Evolutionary conservation across 2,888 invertebrate genomes (phyloP), one percentile per base, ranked within the genome.

Genomic region (Apodemia duryi): DNA sequence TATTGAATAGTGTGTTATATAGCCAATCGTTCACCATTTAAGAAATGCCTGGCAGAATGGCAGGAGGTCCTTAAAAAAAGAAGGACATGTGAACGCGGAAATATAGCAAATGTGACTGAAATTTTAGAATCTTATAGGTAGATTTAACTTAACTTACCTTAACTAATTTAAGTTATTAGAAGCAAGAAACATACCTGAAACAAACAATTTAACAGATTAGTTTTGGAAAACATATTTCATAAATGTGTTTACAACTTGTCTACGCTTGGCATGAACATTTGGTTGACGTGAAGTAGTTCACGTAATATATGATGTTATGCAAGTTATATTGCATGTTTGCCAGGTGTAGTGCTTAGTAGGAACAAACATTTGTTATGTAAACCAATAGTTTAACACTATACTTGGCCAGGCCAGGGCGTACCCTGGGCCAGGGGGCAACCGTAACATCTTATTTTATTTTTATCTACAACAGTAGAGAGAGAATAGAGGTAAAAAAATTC

Each of bases 201-300:
- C 57, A 60, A 60, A 60, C 57, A 60, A 60, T 60, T 60, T 35
- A 9, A 35, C 35, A 60, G 32, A 60, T 60, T 60, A 60, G 57
- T 60, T 54, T 32, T 35, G 57, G 57, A 57, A 57, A 57, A 57
- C 57, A 57, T 57, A 13, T 57, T 28, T 29, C 13, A 57, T 32
- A 32, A 54, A 32, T 57, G 32, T 57, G 57, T 57, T 57, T 57
- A 57, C 57, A 29, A 57, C 29, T 49, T 49, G 46, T 54, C 57
- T 57, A 32, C 57, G 13, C 57, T 57, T 57, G 57, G 57, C 57
- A 57, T 32, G 32, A 57, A 57, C 57, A 57, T 57, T 32, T 29
- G 11, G 32, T 32, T 57, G 5, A 29, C 4, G 29, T 54, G 4
- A 54, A 38, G 29, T 10, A 54, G 29, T 57, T 32, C 32, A 29